Base-by-base conservation (phyloP, 2,113 vertebrate genomes). In the Pomatorhinus ruficollis region DNA sequence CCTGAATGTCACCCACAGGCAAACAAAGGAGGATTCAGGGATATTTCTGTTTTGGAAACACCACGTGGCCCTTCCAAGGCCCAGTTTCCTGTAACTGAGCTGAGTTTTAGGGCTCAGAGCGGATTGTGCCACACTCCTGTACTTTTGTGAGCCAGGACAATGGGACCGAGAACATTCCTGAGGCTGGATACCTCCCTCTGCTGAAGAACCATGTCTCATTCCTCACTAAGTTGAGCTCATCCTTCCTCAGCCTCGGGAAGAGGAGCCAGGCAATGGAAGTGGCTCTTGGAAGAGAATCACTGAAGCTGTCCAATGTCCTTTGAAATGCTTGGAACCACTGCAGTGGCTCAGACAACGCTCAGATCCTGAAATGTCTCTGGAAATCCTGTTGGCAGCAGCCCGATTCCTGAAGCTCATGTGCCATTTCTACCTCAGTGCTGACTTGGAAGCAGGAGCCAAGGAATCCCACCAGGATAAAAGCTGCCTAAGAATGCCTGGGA, bases 171-270 rank as follows among this genome's bases (percentile, higher is more conserved):
- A 56, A 9, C 27, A 39, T 84, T 35, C 35, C 71, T 61, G 61
- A 40, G 79, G 23, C 37, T 86, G 66, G 63, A 25, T 23, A 3
- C 50, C 14, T 65, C 50, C 52, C 25, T 71, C 33, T 77, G 71
- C 76, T 64, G 15, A 47, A 25, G 22, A n/a, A 3, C 31, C 0
- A 0, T 2, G 1, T 30, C 37, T 35, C 50, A 21, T 42, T 77
- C 60, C 40, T 4, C 50, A 5, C 10, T 0, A 2, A 47, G 14
- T 0, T 27, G n/a, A 81, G 64, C 44, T 91, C 6, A 2, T 31
- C 53, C 28, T 33, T 12, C 37, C 30, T 89, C 39, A n/a, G 35
- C 9, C 23, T 35, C 0, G 3, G 33, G 20, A 30, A 78, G 39
- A 82, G 15, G 56, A 95, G 52, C 35, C 82, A 50, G 39, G 24